Evolutionary conservation across 1,140 invertebrate genomes (phyloP).

Genomic region (Micrasema minimum): DNA sequence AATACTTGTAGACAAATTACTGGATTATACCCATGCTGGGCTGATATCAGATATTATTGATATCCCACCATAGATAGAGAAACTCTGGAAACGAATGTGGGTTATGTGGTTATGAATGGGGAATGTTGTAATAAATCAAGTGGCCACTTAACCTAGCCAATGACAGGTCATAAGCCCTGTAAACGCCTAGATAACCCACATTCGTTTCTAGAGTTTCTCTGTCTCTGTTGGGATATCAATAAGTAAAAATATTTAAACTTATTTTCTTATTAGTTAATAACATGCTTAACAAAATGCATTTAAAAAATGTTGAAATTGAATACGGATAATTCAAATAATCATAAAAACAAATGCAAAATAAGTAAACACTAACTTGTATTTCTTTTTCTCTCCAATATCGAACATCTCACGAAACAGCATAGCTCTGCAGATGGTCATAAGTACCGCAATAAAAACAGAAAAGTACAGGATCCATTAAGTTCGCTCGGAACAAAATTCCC

Average conservation of each 20-base stretch:
- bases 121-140: no score
- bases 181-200: no score
- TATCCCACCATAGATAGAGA: no score
- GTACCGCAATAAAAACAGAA: background rate
- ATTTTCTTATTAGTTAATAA: background rate
- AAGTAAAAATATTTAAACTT: background rate
- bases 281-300: background rate
- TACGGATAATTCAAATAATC: background rate
- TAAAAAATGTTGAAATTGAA: background rate
- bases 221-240: no score
- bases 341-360: background rate
- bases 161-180: no score
- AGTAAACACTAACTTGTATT: background rate
- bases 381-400: background rate
- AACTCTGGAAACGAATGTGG: no score
- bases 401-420: background rate
- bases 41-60: no score
- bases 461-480: slow-evolving; percentile 13
- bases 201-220: no score
- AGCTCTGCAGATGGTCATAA: background rate
- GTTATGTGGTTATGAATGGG: no score
- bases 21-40: no score
- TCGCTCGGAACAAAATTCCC: slow-evolving; percentile 22
- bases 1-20: no score
- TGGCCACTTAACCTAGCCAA: no score